Percentiles rank a stretch among this genome's conserved stretches.
Evolutionary conservation across 1,140 invertebrate genomes (phyloP).

Genomic region (Pseudachorutes palmiensis): DNA sequence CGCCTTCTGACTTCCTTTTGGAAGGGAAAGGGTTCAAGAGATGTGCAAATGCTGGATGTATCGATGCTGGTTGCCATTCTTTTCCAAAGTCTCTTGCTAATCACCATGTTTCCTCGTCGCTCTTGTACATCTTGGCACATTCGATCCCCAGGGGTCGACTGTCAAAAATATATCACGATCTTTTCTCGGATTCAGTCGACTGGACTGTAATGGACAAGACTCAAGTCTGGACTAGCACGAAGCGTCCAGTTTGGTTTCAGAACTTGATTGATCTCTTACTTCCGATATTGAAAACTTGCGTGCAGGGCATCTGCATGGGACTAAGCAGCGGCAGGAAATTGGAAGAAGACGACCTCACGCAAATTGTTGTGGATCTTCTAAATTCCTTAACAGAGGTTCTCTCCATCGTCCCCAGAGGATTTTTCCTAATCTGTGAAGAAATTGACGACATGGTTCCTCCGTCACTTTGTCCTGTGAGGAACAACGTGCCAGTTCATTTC

Average conservation of each 20-base stretch:
- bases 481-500: slow-evolving; percentile 34
- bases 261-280: slow-evolving; percentile 31
- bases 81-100: slow-evolving; percentile 33
- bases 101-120: slow-evolving; percentile 27
- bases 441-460: slow-evolving; percentile 36
- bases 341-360: slow-evolving; percentile 20
- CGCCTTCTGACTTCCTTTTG: slow-evolving; percentile 28
- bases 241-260: slow-evolving; percentile 36
- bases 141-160: slow-evolving; percentile 23
- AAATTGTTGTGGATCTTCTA: slow-evolving; percentile 31
- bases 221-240: slow-evolving; percentile 34
- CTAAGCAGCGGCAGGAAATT: slow-evolving; percentile 2
- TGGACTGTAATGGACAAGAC: slow-evolving; percentile 36
- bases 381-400: slow-evolving; percentile 32
- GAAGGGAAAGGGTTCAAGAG: slow-evolving; percentile 35
- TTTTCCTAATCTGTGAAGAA: slow-evolving; percentile 37
- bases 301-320: slow-evolving; percentile 31
- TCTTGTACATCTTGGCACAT: slow-evolving; percentile 32
- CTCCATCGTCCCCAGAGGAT: slow-evolving; percentile 34
- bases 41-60: slow-evolving; percentile 33
- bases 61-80: slow-evolving; percentile 29
- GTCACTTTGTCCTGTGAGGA: slow-evolving; percentile 25
- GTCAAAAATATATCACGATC: slow-evolving; percentile 22
- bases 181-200: slow-evolving; percentile 26
- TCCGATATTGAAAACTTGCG: slow-evolving; percentile 36